Percentiles rank a stretch among this genome's conserved stretches.
Conservation (phyloP, 2,797 vertebrate species). For the Enteromius thamalakanensis region DNA sequence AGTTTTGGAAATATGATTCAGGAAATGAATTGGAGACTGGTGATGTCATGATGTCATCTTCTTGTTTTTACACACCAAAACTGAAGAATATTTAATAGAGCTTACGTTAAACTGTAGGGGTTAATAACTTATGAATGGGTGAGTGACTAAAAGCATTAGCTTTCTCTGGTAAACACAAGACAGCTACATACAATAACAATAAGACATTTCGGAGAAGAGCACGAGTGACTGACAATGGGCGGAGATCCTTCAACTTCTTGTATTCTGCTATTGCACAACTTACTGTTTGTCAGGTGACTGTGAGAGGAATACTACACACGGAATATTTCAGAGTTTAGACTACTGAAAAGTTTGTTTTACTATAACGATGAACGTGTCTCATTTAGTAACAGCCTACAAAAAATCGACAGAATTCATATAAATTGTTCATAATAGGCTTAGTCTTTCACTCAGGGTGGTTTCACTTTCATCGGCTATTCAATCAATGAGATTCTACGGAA, state of each 20-base stretch:
- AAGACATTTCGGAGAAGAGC: not conserved
- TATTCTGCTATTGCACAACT: slow-evolving; percentile 28
- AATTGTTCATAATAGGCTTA: not conserved
- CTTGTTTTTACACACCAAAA: not conserved
- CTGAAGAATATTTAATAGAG: not conserved
- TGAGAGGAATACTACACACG: not conserved
- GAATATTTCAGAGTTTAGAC: not conserved
- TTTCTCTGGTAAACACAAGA: not conserved
- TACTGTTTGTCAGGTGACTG: slow-evolving; percentile 29
- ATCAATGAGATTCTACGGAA: slow-evolving; percentile 24
- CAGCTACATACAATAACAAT: not conserved
- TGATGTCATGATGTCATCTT: not conserved
- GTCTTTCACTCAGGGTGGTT: not conserved
- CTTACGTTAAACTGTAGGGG: not conserved
- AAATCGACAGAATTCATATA: not conserved
- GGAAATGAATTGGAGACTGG: not conserved
- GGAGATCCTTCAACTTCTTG: slow-evolving; percentile 23
- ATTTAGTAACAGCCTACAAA: not conserved
- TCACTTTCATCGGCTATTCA: not conserved
- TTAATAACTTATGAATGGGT: not conserved
- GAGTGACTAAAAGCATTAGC: not conserved
- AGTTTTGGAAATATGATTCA: not conserved
- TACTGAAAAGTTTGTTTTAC: not conserved
- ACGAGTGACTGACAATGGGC: slow-evolving; percentile 2
- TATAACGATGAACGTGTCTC: not conserved